Evolutionary conservation across 1,140 invertebrate genomes (phyloP), one percentile per base, ranked within the genome.

Genomic region (Achatina immaculata): DNA sequence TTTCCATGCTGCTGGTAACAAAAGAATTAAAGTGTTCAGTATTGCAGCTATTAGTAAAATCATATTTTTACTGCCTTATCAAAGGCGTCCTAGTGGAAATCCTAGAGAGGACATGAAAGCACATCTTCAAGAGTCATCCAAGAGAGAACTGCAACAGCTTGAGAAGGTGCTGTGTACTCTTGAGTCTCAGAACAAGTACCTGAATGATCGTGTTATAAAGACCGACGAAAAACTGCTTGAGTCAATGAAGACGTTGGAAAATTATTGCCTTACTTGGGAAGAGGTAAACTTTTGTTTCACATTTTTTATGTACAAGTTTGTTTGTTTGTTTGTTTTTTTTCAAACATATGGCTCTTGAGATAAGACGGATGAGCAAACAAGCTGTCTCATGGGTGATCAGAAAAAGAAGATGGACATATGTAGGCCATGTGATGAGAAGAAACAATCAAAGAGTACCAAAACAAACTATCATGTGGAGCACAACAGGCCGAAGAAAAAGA

Each of bases 61-160:
- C 9, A 19, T 14, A 9, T 66, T 66, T 14, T 66, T 31, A 16
- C 62, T 24, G 48, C 24, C 11, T 24, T 24, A 11, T 24, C 48
- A n/a, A 34, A 76, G 74, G 74, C 48, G 74, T 19, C 74, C 74
- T 55, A 58, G 48, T 76, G 51, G 74, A 6, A 58, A 36, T 31
- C 74, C 74, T 40, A 42, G 16, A 62, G 74, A 76, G 19, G 74
- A 76, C 34, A 65, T 76, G 40, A 76, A 76, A 34, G 74, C 74
- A 3, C 74, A 76, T n/a, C 34, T 62, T 1, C 31, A 58, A 58
- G 58, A 76, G 11, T 38, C 55, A 36, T 36, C 48, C 24, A 19
- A 58, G 16, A 34, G 28, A 40, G 74, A 76, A 36, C 51, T 76
- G 1, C 28, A 76, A 31, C 48, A 76, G 11, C 55, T 76, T 19